Base-by-base conservation (phyloP, 2,797 vertebrate genomes). In the Liparis tanakae region DNA sequence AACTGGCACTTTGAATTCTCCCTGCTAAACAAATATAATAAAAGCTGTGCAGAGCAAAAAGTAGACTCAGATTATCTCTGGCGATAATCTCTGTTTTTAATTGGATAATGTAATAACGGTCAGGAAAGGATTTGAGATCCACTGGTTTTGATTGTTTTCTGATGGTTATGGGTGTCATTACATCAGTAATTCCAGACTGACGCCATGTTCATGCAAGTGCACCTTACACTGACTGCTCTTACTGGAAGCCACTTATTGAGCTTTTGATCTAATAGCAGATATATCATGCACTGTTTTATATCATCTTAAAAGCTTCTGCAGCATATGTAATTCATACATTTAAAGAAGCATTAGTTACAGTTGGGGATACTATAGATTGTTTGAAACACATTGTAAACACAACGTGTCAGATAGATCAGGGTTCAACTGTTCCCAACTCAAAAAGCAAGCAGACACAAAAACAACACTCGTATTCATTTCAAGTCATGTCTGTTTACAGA, bases 71-170 rank as follows among this genome's bases (percentile, higher is more conserved):
- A 84, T 88, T 61, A 85, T 80, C 81, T 74, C 25, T 39, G 33
- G 34, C 15, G 77, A 85, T 82, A 77, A 85, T 87, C 79, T 85
- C 41, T 57, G 25, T 50, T 78, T 81, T 81, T 83, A 86, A 85
- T 87, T 78, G 58, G 57, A 70, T 85, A 56, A 83, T 85, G 76
- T 80, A 85, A 70, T 71, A 77, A 80, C 51, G 79, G 66, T 67
- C 59, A 83, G 57, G 7, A 44, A 73, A 56, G 76, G 72, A 75
- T 69, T 79, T 63, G 48, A 69, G 69, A 70, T 66, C 43, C 20
- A 4, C n/a, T 76, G 70, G 46, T 79, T 78, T 78, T 74, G 72
- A 74, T 60, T 63, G 57, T 76, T 43, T 78, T 78, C 54, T n/a
- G 39, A 48, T 71, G 39, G 14, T 63, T 78, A 37, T 7, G 59